Evolutionary conservation across 2,797 vertebrate species (phyloP), one percentile per base, ranked within the genome.

Genomic region (Loriculus beryllinus): DNA sequence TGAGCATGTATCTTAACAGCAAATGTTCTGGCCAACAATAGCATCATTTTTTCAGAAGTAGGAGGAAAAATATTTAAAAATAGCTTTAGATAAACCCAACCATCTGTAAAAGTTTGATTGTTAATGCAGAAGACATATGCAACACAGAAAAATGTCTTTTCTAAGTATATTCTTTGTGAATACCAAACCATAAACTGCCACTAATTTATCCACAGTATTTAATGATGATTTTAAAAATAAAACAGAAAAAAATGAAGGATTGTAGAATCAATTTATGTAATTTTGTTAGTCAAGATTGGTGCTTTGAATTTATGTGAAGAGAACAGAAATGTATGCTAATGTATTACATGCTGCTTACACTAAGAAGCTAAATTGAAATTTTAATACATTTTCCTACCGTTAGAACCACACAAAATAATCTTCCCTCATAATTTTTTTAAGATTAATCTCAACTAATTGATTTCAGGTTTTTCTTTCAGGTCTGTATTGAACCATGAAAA

Each of bases 21-120:
- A 72, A 78, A 90, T 42, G 31, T 72, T 93, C 54, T 83, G 43
- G 72, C 93, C 72, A 96, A 85, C 18, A 81, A 92, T 23, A 95
- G 39, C 86, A 93, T 93, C 7, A 64, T 65, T 89, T 92, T 92
- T 74, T 78, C 69, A 42, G 62, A 86, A 83, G 47, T 52, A 86
- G 54, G 62, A 89, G 82, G 79, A 69, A 92, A 92, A 93, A 43
- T 64, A 60, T 78, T 90, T 86, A 1, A 62, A 96, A 88, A 86
- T 83, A 88, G 37, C 67, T 93, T 86, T 59, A 70, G 88, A 81
- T 84, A 93, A 94, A 75, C 54, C 28, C 48, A 74, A 85, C 40
- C 43, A 85, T 48, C 70, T 86, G 31, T 67, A 86, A 72, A 76
- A 91, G 17, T 88, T 88, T 78, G 72, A 80, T 37, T 75, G 59